These are phyloP conservation scores for Lissonota sp. DNA, from an alignment of 2,888 invertebrate species.

Conservation along the genomic window DNA sequence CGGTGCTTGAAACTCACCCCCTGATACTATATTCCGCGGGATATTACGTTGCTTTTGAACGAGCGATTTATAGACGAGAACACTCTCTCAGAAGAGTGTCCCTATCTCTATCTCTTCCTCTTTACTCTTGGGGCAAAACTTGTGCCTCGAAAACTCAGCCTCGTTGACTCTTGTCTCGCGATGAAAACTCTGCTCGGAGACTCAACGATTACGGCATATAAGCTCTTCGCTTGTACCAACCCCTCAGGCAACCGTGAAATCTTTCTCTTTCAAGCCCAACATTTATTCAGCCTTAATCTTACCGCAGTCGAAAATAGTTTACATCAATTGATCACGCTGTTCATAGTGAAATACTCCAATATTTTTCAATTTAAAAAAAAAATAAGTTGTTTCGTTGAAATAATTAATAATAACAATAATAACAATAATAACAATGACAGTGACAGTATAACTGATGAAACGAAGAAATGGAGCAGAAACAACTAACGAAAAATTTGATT, in stretches of 20 bases:
- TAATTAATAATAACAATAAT: no score
- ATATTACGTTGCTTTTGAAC: slow-evolving; percentile 28
- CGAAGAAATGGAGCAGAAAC: no score
- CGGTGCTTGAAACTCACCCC: background rate
- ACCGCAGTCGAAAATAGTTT: background rate
- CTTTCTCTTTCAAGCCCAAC: slow-evolving; percentile 7
- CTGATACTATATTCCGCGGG: slow-evolving; percentile 6
- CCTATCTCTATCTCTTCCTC: no score
- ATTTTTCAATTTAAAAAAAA: no score
- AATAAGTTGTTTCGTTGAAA: no score
- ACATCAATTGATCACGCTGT: background rate
- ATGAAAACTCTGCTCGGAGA: background rate
- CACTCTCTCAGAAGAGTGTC: background rate
- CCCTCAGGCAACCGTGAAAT: slow-evolving; percentile 13
- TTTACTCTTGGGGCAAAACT: background rate
- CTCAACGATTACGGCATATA: slow-evolving; percentile 2
- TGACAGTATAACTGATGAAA: no score
- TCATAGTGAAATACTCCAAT: background rate
- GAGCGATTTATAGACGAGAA: slow-evolving; percentile 46
- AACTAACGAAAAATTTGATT: no score
- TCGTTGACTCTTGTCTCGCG: background rate
- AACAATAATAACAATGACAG: no score
- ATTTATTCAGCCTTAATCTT: background rate
- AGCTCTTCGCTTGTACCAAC: slow-evolving; percentile 8
- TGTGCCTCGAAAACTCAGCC: background rate